A percentile compares a stretch with the other conserved stretches of the same genome.
Conservation (phyloP, 1,140 invertebrate species). For the Cyclina sinensis region DNA sequence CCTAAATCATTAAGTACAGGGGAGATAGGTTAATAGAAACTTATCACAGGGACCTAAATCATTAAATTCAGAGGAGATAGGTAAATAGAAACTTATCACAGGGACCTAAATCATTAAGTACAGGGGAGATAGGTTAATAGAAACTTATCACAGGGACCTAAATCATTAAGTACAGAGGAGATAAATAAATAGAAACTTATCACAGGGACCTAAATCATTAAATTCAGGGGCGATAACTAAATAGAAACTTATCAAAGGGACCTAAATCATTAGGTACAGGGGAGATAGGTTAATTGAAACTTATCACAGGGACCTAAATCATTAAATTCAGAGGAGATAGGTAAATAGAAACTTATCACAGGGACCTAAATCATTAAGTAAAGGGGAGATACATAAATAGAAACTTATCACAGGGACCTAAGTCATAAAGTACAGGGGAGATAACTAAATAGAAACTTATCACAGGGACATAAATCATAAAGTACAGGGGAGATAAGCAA, state of each 20-base stretch:
- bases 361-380: slow-evolving; percentile 2
- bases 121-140: neutral
- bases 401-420: neutral
- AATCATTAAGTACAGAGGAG: neutral
- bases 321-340: neutral
- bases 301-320: neutral
- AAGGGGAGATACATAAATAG: neutral
- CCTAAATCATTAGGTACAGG: neutral
- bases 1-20: neutral
- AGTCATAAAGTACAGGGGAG: neutral
- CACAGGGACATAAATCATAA: slow-evolving; percentile 47
- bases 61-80: neutral
- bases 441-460: neutral
- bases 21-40: neutral
- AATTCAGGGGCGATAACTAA: neutral
- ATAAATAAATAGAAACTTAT: neutral
- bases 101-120: neutral
- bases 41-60: slow-evolving; percentile 51
- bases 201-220: neutral
- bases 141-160: neutral
- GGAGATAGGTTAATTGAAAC: neutral
- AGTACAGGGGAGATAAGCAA: neutral
- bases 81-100: neutral
- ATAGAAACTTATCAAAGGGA: neutral
- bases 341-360: neutral